Conservation (phyloP, 1,140 invertebrate species). For the Bombus waltoni region DNA sequence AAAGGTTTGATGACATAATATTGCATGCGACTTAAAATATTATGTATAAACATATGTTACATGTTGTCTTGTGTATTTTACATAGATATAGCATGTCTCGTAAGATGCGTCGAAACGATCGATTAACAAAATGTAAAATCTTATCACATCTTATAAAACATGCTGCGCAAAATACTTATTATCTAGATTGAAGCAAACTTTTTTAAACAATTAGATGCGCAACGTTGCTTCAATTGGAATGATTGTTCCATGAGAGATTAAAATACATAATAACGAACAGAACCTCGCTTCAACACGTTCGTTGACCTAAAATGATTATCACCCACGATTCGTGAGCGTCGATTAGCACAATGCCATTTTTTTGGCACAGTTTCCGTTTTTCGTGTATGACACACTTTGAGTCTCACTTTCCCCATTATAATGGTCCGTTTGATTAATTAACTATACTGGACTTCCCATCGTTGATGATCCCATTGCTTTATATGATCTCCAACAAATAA, state of each 20-base stretch:
- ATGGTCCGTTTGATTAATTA: conserved; percentile 17
- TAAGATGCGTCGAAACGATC: not conserved
- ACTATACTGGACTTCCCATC: not conserved
- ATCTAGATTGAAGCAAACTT: conserved; percentile 34
- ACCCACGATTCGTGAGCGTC: not conserved
- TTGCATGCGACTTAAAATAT: conserved; percentile 54
- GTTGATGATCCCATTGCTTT: conserved; percentile 10
- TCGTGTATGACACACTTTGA: not conserved
- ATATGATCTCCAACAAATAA: conserved; percentile 6
- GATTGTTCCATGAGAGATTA: conserved; percentile 36
- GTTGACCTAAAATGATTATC: not conserved
- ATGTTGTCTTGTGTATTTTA: conserved; percentile 30
- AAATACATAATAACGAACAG: conserved; percentile 13
- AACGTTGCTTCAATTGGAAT: conserved; percentile 36
- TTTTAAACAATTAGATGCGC: not conserved
- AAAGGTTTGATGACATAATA: conserved; percentile 53
- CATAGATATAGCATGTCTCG: conserved; percentile 24
- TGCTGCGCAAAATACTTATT: conserved; percentile 15
- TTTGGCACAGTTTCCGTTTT: conserved; percentile 36
- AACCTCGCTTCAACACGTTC: not conserved
- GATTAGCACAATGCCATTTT: conserved; percentile 30
- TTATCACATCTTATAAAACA: not conserved
- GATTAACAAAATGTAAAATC: not conserved
- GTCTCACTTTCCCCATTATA: conserved; percentile 5
- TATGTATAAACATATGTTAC: conserved; percentile 49